Base-by-base conservation (phyloP, 2,113 vertebrate genomes). In the Upupa epops region DNA sequence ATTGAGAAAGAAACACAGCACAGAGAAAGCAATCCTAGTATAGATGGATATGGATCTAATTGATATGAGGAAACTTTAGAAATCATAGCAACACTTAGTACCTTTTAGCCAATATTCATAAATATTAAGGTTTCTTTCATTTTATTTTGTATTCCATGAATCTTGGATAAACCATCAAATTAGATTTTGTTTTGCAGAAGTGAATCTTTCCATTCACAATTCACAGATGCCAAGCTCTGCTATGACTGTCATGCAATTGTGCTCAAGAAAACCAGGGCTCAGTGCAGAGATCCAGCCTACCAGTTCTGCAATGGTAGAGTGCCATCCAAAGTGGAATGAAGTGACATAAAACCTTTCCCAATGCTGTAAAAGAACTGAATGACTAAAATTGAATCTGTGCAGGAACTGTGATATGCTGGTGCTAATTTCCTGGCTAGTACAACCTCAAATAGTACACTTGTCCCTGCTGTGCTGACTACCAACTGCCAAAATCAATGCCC, bases 401-500 rank as follows among this genome's bases (percentile, higher is more conserved):
- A 48, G 64, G 40, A 92, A 78, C n/a, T 56, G 48, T 58, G 55
- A 66, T 60, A 63, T 51, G 73, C n/a, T 78, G 88, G 77, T 88
- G 34, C 68, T 71, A 85, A 92, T 95, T 96, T 93, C 78, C 74
- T 91, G 93, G 69, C 48, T 69, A 83, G 66, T 63, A 88, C 36
- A 49, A 91, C 42, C 65, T 91, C 70, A 70, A 68, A 91, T 40
- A 91, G 51, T 88, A 82, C 68, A 48, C 20, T 36, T 79, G 34
- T 74, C 60, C 58, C 83, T 64, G 37, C 12, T 1, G 1, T n/a
- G 52, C 88, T 92, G 69, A 91, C 90, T 48, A 80, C 72, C 37
- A 29, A 82, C 63, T 64, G 25, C 42, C 26, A 63, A 83, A 97
- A 96, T 94, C 90, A 92, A 94, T 96, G 52, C 11, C 16, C 55